Conservation (phyloP, 2,113 vertebrate species). For the Neolamprologus tretocephalus region DNA sequence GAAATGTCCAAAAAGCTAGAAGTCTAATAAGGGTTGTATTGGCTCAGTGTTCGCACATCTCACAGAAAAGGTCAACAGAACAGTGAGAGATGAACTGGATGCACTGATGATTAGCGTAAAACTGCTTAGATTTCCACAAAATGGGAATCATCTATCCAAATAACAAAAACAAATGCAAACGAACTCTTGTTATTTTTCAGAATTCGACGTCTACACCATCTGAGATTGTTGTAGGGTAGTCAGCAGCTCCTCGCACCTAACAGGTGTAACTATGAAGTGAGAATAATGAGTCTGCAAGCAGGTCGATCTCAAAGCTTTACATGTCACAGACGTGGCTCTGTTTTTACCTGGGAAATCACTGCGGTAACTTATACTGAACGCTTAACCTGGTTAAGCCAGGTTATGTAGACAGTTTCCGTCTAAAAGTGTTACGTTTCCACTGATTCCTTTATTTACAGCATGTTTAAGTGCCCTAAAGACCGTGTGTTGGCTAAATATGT, state of each 20-base stretch:
- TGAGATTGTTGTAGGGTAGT: neutral
- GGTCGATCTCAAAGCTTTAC: neutral
- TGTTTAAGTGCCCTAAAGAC: neutral
- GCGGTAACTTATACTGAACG: neutral
- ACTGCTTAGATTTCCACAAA: neutral
- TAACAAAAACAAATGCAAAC: neutral
- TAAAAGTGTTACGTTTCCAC: neutral
- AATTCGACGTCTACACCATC: neutral
- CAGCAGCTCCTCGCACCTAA: neutral
- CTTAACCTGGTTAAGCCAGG: neutral
- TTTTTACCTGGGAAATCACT: neutral
- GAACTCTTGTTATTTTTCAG: neutral
- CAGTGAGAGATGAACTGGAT: neutral
- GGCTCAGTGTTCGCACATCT: neutral
- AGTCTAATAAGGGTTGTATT: neutral
- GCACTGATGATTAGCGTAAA: neutral
- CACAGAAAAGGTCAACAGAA: neutral
- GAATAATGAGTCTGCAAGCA: neutral
- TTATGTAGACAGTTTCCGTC: neutral
- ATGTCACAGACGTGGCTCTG: neutral
- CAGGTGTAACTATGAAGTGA: neutral
- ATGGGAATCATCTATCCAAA: neutral
- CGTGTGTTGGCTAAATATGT: neutral
- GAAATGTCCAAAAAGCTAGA: neutral
- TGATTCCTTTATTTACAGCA: neutral